Evolutionary conservation across 92 coral and sea anemone species (phyloP), one percentile per base, ranked within the genome.

Genomic region (Epizoanthus rinbou): DNA sequence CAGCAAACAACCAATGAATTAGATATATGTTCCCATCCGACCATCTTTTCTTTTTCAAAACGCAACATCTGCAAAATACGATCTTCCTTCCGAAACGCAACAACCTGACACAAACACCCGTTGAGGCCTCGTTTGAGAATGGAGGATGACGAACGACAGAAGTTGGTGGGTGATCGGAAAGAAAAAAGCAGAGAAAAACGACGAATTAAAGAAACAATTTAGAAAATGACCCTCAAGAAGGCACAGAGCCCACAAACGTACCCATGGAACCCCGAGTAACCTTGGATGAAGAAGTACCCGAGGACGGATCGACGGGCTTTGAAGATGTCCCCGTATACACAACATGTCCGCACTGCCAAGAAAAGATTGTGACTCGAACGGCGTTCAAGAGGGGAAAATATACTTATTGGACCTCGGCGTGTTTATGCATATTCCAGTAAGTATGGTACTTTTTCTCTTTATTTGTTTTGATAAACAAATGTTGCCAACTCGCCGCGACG

Each of bases 281-380:
- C 24, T 25, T 19, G 2, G 76, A 57, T 53, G 85, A 37, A 22
- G 92, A 92, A 57, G 85, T 86, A 25, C 91, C 91, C 2, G 92
- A 89, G 15, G 93, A 85, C 6, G 98, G 92, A 37, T 87, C 89
- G 10, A 86, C 88, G 18, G 90, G 78, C 2, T 96, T 91, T 86
- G 97, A 96, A 92, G 99, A 96, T 72, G 98, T 96, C n/a, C 99
- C 99, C 21, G 97, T 96, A 0, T 96, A 90, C 79, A 92, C 85
- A 37, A 94, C 93, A 0, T 96, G 99, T 57, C 98, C 98, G 3
- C 88, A 85, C 69, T 96, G 99, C 22, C 80, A 90, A 37, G 99
- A 94, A 83, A 96, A 96, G 87, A 92, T 96, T 43, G 93, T 94
- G 1, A 96, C 98, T 41, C 87, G 97, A 25, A 96, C 94, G 2